Conservation (phyloP, 2,888 invertebrate genomes). For the Calliopum simillimum region DNA sequence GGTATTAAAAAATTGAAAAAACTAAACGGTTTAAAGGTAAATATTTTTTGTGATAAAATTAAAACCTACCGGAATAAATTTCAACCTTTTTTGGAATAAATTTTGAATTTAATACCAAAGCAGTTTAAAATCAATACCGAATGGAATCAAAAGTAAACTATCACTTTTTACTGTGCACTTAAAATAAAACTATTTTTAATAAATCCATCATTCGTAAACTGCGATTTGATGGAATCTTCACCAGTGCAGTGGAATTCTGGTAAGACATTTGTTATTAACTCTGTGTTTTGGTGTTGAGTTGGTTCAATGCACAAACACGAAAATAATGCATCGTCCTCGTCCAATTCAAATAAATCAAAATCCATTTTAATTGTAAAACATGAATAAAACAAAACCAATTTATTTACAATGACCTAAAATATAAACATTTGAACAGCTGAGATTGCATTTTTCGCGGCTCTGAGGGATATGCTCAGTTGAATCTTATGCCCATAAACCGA, state of each 20-base stretch:
- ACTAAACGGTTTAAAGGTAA: too few species aligned
- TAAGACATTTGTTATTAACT: slow-evolving; percentile 44
- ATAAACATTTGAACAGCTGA: slow-evolving; percentile 42
- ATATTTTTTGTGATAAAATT: too few species aligned
- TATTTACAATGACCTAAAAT: neutral
- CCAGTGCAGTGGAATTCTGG: slow-evolving; percentile 63
- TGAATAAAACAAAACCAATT: slow-evolving; percentile 23
- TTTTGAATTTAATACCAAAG: too few species aligned
- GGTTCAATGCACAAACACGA: slow-evolving; percentile 55
- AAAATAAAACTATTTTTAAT: slow-evolving; percentile 33
- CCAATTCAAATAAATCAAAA: slow-evolving; percentile 65
- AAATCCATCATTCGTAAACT: slow-evolving; percentile 55
- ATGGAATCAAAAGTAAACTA: too few species aligned
- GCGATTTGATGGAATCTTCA: slow-evolving; percentile 54
- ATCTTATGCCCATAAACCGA: too few species aligned
- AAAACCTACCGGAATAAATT: too few species aligned
- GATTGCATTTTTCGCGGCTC: slow-evolving; percentile 36
- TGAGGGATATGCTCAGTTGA: slow-evolving; percentile 34
- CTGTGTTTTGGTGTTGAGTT: slow-evolving; percentile 44
- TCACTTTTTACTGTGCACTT: too few species aligned
- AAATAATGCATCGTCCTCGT: slow-evolving; percentile 64
- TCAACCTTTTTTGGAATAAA: too few species aligned
- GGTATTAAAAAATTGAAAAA: too few species aligned
- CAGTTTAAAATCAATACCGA: too few species aligned
- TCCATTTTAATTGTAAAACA: slow-evolving; percentile 55